Percentiles rank a stretch among this genome's conserved stretches.
These are phyloP conservation scores for Phrynosoma blainvillii DNA, from an alignment of 2,113 vertebrate species.

Conservation along the genomic window DNA sequence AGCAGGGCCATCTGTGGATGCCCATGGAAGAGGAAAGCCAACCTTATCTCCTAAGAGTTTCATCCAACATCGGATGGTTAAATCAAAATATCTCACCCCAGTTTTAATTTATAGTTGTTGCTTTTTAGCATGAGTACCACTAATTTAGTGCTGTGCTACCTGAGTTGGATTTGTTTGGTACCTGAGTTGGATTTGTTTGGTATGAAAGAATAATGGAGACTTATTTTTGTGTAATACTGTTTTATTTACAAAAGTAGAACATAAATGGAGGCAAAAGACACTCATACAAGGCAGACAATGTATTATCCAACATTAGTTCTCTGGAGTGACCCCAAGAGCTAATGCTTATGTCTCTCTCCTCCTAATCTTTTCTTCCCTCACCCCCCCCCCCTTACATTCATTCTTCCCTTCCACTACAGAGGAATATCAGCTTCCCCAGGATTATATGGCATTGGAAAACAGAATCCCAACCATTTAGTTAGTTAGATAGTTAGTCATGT, in stretches of 20 bases:
- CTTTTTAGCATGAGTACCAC: background rate
- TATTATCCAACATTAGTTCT: background rate
- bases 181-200: background rate
- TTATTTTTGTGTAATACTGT: background rate
- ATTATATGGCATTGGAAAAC: too few relatives aligned
- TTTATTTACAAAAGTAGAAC: constrained; percentile 12
- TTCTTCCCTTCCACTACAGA: background rate
- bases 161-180: background rate
- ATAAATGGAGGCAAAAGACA: background rate
- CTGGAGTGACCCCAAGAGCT: background rate
- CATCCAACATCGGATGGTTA: background rate
- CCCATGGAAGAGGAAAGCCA: too few relatives aligned
- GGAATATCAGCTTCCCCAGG: too few relatives aligned
- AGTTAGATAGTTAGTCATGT: too few relatives aligned
- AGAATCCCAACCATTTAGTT: too few relatives aligned
- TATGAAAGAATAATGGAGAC: background rate
- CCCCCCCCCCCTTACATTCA: background rate
- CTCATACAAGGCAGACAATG: background rate
- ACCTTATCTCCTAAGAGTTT: background rate
- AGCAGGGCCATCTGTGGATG: too few relatives aligned
- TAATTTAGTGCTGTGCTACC: background rate
- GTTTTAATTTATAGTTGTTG: background rate
- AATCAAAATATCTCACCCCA: background rate
- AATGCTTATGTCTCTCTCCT: background rate
- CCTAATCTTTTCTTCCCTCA: background rate